These are phyloP conservation scores for Tipula unca DNA, from an alignment of 2,888 invertebrate species.

Conservation along the genomic window DNA sequence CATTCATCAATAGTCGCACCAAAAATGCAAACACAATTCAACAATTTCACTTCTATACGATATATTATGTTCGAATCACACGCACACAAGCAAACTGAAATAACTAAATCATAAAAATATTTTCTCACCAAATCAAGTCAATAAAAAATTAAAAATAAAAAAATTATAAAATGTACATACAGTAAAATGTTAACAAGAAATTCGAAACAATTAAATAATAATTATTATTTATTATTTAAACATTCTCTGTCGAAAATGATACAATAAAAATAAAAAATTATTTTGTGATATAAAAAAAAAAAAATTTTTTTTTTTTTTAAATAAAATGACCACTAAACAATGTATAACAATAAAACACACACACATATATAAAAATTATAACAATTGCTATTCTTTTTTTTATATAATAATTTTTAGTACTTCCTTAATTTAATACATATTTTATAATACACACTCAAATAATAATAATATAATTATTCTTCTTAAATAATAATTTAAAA, in stretches of 20 bases:
- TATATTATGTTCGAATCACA: not conserved
- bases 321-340: not conserved
- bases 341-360: not conserved
- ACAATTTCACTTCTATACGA: not conserved
- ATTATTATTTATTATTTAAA: not conserved
- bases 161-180: not conserved
- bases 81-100: not conserved
- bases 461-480: not conserved
- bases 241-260: not conserved
- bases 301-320: not conserved
- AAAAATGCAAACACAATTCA: too few relatives aligned
- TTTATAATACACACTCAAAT: not conserved
- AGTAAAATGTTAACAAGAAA: not conserved
- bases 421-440: conserved; percentile 8
- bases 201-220: not conserved
- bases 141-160: not conserved
- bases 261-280: not conserved
- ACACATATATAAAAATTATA: not conserved
- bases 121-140: not conserved
- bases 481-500: not conserved
- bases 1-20: not conserved
- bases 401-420: not conserved
- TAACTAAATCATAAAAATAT: not conserved
- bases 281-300: conserved; percentile 1
- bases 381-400: not conserved